Evolutionary conservation across 2,797 vertebrate genomes (phyloP), one percentile per base, ranked within the genome.

Genomic region (Apogon hyalosoma): DNA sequence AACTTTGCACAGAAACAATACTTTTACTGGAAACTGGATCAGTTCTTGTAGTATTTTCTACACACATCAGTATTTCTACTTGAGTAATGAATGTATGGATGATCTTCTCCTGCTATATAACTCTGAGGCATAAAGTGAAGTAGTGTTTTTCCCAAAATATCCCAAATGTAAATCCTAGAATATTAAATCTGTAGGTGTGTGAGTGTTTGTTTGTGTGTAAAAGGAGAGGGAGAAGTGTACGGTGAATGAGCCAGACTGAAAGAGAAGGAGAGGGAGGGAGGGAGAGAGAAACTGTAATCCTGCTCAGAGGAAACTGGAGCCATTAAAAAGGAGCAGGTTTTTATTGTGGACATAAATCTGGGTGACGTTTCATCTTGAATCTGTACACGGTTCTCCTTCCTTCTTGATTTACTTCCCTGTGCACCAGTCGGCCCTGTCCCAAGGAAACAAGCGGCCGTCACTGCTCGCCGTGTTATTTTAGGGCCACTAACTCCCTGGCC

Each of bases 271-370:
- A 46, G 49, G 19, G 42, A n/a, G 42, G 9, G 66, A 16, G 57
- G 16, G 69, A 42, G 86, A 89, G 87, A 89, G 88, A 91, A 88
- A 87, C 88, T 66, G 65, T 68, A 84, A 69, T 85, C 79, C 65
- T 63, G 76, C 83, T 63, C 5, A 13, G 75, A 90, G 91, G 90
- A 92, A 93, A 91, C 88, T 73, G 66, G 75, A 88, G 70, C 85
- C 89, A 82, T 90, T 93, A 92, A 92, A 91, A 90, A 88, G 80
- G 85, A 88, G 87, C 86, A 89, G 68, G 73, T 84, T 92, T 94
- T 94, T 88, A 93, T 78, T 82, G 83, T 55, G 79, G 62, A 76
- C 89, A 93, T 94, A 93, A 94, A 93, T 95, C 93, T 90, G 73
- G 57, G 82, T 86, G 90, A 92, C 86, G 83, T 94, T 93, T 93